Percentiles rank a stretch among this genome's conserved stretches.
These are phyloP conservation scores for Ormia ochracea DNA, from an alignment of 2,888 invertebrate species.

Conservation along the genomic window DNA sequence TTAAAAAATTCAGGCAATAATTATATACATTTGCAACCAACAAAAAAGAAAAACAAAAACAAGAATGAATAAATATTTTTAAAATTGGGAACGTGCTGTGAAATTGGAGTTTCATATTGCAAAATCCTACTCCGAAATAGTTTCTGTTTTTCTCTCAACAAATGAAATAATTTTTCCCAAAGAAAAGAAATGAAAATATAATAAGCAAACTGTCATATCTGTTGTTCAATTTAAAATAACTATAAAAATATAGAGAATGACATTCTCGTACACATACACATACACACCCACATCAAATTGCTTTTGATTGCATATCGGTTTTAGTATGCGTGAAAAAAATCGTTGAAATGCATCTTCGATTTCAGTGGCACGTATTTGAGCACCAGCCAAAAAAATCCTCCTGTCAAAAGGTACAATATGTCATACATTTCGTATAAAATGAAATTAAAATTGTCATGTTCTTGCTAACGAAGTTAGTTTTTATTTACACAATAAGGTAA, in stretches of 20 bases:
- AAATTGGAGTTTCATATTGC: constrained; percentile 43
- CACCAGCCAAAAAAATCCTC: neutral
- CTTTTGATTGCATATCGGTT: too few species aligned
- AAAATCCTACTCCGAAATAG: neutral
- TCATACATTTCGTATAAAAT: neutral
- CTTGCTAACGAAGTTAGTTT: constrained; percentile 4
- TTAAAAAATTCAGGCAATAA: too few species aligned
- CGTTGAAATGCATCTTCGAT: neutral
- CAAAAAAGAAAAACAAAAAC: neutral
- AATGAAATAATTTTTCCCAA: neutral
- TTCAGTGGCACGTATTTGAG: constrained; percentile 9
- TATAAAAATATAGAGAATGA: neutral
- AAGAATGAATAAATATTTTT: neutral
- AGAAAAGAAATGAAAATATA: neutral
- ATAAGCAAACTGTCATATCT: constrained; percentile 43
- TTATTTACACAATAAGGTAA: too few species aligned
- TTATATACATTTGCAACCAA: too few species aligned
- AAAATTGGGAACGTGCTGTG: constrained; percentile 62
- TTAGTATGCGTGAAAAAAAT: neutral
- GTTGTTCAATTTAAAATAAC: constrained; percentile 9
- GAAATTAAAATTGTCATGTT: constrained; percentile 44
- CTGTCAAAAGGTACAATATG: neutral
- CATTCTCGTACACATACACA: neutral
- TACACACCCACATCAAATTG: too few species aligned
- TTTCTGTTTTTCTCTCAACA: neutral